Evolutionary conservation across 2,888 invertebrate genomes (phyloP), one percentile per base, ranked within the genome.

Genomic region (Noctua janthina): DNA sequence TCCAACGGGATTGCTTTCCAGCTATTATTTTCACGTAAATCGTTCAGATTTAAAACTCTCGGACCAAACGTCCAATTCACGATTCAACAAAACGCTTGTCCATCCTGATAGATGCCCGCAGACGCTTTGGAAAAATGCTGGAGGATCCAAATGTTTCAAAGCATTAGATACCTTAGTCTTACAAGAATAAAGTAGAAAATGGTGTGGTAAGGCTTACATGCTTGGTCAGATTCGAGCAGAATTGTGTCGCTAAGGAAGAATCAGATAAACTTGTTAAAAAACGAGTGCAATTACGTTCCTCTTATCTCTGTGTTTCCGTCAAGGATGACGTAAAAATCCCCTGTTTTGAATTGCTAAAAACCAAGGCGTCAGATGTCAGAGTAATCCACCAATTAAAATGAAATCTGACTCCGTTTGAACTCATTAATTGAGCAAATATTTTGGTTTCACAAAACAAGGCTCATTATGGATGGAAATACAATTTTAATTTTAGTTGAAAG

Each of bases 201-300:
- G 17, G 64, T 1, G 73, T 87, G 82, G 8, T 11, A 49, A 56
- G n/a, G 54, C 17, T 69, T 85, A 87, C 67, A 75, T 88, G 91
- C 92, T 91, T 91, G 93, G 94, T 94, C 93, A 94, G 92, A 92
- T 91, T 89, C 90, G 59, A 89, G 85, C 87, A 85, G 86, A 84
- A 89, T 85, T 81, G 92, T 92, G 91, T 91, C 89, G 91, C 88
- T 92, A 91, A 91, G 92, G 93, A 93, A 94, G 93, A 94, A 96
- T 96, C 96, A 93, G 96, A 97, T 96, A 95, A 93, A 93, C 91
- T 90, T 89, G 94, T 94, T 96, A 96, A 97, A 97, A 97, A 97
- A 95, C 96, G 95, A 91, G 90, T 89, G 94, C 96, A 96, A 96
- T 96, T 96, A 96, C 95, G 93, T 91, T 90, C 88, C 92, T 91